phyloP scores from a whole-genome alignment of 2,888 invertebrate species.

The Drosophila kuntzei region DNA sequence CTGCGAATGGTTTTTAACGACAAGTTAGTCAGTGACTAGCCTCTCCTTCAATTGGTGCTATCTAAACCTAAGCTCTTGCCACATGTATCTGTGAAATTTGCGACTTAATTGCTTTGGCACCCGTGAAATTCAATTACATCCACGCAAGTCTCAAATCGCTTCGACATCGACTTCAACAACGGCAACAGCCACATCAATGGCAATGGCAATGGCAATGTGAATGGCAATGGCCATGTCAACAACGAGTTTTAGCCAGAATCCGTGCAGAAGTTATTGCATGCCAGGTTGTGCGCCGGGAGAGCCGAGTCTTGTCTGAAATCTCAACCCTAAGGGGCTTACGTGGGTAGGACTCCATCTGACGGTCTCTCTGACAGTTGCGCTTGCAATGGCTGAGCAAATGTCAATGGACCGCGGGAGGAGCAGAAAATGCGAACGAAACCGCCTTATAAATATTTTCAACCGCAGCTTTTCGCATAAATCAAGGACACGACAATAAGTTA shows the following conservation, averaged over 20 bases:
- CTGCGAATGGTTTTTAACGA: conserved; percentile 80
- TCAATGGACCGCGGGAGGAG: background rate
- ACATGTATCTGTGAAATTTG: conserved; percentile 17
- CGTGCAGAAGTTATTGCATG: conserved; percentile 58
- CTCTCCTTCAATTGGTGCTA: background rate
- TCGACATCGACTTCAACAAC: background rate
- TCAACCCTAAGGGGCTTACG: conserved; percentile 10
- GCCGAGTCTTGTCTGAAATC: background rate
- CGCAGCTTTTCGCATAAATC: conserved; percentile 20
- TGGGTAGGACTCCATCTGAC: background rate
- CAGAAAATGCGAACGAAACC: conserved; percentile 1
- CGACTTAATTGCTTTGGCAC: conserved; percentile 54
- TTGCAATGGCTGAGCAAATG: conserved; percentile 2
- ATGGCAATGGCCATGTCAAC: conserved; percentile 4
- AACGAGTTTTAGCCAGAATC: conserved; percentile 35
- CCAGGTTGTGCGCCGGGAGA: conserved; percentile 19
- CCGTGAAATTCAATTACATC: conserved; percentile 65
- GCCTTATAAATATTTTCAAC: conserved; percentile 3
- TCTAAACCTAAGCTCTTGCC: background rate
- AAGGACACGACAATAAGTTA: conserved; percentile 21
- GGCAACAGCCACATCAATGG: background rate
- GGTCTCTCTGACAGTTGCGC: conserved; percentile 15
- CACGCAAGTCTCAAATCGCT: conserved; percentile 24
- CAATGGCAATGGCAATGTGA: conserved; percentile 1
- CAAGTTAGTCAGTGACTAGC: conserved; percentile 3